Evolutionary conservation across 2,113 vertebrate species (phyloP), one percentile per base, ranked within the genome.

Genomic region (Poeciliopsis prolifica): DNA sequence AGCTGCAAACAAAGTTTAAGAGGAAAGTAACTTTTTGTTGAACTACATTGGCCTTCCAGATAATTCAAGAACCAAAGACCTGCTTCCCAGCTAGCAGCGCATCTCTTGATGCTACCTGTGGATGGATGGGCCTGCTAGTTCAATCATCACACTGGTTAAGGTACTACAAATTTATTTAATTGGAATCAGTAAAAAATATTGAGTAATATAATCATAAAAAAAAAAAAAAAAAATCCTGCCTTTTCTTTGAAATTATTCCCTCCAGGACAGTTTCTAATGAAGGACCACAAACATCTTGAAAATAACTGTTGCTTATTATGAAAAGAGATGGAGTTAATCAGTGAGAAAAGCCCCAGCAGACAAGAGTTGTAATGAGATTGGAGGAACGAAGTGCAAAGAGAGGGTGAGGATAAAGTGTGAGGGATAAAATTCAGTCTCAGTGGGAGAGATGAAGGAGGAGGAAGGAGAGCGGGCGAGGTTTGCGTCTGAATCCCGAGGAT

Each of bases 341-440:
- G 70, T 24, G 40, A 74, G 67, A 71, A 67, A 70, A 68, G 37
- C 70, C 30, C 33, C 29, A 35, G 74, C 3, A 30, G 80, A 77
- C 83, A 80, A 13, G 8, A 73, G 70, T n/a, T 48, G 61, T 81
- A 72, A 85, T 82, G 80, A 82, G 75, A 82, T 68, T 78, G 83
- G 65, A 77, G 48, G 67, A 85, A 78, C 61, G 68, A 62, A 80
- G 80, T 11, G 54, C 24, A 1, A 22, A 44, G 60, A 48, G 54
- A 63, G 70, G 40, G 48, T 73, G 69, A 79, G 80, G 79, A 77
- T 65, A 74, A 86, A 78, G 65, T 51, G 30, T 7, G 19, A 65
- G 67, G 63, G 77, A 87, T 84, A 82, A 70, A 87, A 67, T 62
- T 64, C 48, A 66, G 69, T 65, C 68, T 70, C 72, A 64, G 70